Evolutionary conservation across 2,797 vertebrate species (phyloP).

Genomic region (Poeciliopsis infans): DNA sequence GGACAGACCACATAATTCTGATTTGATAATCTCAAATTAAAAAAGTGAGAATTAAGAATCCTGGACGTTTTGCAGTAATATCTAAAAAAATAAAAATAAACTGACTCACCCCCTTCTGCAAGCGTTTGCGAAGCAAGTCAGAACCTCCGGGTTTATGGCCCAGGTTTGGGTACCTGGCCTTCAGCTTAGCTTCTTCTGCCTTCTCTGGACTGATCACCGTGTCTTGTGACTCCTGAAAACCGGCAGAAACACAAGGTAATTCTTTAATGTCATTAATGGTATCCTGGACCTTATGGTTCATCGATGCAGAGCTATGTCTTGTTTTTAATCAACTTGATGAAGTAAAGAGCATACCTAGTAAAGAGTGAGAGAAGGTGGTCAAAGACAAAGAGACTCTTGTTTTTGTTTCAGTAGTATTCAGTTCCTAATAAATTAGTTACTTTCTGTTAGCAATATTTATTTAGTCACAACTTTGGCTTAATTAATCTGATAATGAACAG

Average conservation of each 20-base stretch:
- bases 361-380: not conserved
- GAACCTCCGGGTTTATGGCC: constrained; percentile 96
- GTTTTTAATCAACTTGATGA: not conserved
- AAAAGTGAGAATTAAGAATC: not conserved
- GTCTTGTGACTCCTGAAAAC: constrained; percentile 90
- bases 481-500: not conserved
- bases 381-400: not conserved
- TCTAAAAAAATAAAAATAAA: not conserved
- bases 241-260: constrained; percentile 2
- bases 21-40: not conserved
- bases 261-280: too few relatives aligned
- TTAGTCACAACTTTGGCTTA: not conserved
- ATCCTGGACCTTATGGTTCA: not conserved
- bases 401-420: not conserved
- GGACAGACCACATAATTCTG: not conserved
- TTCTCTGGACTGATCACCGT: constrained; percentile 94
- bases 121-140: constrained; percentile 95
- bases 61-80: constrained; percentile 3
- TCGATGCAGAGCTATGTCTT: not conserved
- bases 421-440: not conserved
- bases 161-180: constrained; percentile 95
- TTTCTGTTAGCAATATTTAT: not conserved
- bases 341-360: not conserved
- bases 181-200: constrained; percentile 96
- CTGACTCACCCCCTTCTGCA: constrained; percentile 94